Evolutionary conservation across 2,797 vertebrate genomes (phyloP), one percentile per base, ranked within the genome.

Genomic region (Antrozous pallidus): DNA sequence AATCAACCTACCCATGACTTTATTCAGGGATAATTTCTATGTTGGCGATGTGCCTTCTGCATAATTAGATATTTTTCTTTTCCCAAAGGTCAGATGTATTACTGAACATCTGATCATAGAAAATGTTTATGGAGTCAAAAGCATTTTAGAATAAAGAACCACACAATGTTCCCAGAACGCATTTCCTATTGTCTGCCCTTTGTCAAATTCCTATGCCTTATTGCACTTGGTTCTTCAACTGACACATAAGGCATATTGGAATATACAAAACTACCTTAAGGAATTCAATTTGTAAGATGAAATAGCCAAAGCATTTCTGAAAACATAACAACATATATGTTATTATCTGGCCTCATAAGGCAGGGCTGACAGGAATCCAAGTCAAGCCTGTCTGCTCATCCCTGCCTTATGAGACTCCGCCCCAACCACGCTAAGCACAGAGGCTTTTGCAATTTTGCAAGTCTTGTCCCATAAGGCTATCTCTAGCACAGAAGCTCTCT

Each of bases 11-110:
- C 16, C 67, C 36, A 92, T n/a, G 28, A 88, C 93, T 94, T 90
- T 93, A 83, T 95, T 93, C 56, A 83, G 73, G 36, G 40, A 87
- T 94, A 56, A 80, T 83, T 93, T 96, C 74, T 85, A 24, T 54
- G 63, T 67, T 94, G 78, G 74, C 74, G 90, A 83, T 42, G 61
- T 70, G 63, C 65, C 69, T 93, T 88, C 45, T 94, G 56, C 65
- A 95, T 94, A 96, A 94, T 95, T 92, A n/a, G 28, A 40, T 91
- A 95, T 75, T 92, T 96, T 97, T 97, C 42, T 92, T n/a, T 92
- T 82, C 33, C 49, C 36, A 94, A 96, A 97, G 56, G 78, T 94
- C 63, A 97, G 42, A 65, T 65, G 31, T 96, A 85, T 91, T 80
- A 74, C 47, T 70, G 84, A 93, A 82, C 49, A 93, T 90, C 78